Evolutionary conservation across 2,113 vertebrate species (phyloP), one percentile per base, ranked within the genome.

Genomic region (Seriola aureovittata): DNA sequence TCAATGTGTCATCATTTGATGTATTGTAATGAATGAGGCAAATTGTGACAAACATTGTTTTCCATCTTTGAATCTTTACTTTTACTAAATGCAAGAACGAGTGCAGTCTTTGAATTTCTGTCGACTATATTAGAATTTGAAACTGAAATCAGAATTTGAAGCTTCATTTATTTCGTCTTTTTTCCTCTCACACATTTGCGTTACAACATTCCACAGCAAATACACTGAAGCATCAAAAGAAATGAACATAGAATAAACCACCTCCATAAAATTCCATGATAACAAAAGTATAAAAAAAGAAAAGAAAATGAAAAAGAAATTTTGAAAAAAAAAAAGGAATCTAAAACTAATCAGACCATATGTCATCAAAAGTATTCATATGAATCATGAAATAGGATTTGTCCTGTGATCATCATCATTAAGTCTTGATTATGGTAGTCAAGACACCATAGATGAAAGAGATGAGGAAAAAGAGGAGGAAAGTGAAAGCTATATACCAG

Each of bases 391-490:
- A 21, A 54, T n/a, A 6, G 6, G 17, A 44, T 48, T 21, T 64
- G 5, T 58, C 76, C 36, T 36, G 34, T 36, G 34, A 36, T 36
- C 34, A 36, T 65, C 38, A 50, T 86, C 75, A 88, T 82, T 84
- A 89, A 8, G 70, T 90, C 92, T 94, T 95, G 17, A 94, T 44
- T 5, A 95, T 13, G 7, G 89, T 95, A 36, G 81, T 83, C 3
- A 73, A 38, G 65, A 90, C 82, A 29, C 91, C 79, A 70, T 93
- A 95, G 60, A 93, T 17, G 5, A 88, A 7, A 44, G 94, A 78
- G 38, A 92, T 55, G 44, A 95, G 64, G 59, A 95, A 95, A 38
- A 91, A 87, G 11, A 78, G 0, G 32, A 95, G 78, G 74, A 95
- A 94, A 7, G 74, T 72, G 38, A 89, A 76, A 40, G 90, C 82